phyloP scores from a whole-genome alignment of 2,888 invertebrate genomes.

The Drosophila yooni region DNA sequence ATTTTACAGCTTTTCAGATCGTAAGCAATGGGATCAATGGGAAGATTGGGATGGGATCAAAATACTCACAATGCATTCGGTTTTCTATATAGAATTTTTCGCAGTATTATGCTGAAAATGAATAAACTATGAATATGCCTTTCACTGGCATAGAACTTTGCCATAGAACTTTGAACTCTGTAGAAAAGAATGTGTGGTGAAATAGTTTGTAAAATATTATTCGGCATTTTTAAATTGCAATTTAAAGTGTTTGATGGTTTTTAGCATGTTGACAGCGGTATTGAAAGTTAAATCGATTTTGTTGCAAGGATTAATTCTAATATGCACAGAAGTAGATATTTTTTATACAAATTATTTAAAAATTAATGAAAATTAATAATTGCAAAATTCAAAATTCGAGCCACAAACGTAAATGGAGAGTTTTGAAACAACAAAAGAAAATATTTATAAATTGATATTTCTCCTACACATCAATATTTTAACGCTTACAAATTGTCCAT shows the following conservation, averaged over 20 bases:
- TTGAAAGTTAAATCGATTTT: not conserved
- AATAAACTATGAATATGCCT: slow-evolving; percentile 77
- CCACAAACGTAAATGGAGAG: not conserved
- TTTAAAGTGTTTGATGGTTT: not conserved
- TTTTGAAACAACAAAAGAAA: not conserved
- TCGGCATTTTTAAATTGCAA: not conserved
- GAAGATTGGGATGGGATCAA: not conserved
- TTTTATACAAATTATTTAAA: not conserved
- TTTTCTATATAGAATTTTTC: slow-evolving; percentile 79
- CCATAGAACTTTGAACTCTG: slow-evolving; percentile 47
- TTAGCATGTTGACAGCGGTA: not conserved
- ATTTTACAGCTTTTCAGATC: slow-evolving; percentile 21
- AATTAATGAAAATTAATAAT: not conserved
- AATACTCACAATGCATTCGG: slow-evolving; percentile 81
- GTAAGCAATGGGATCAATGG: slow-evolving; percentile 17
- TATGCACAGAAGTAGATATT: not conserved
- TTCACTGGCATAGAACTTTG: slow-evolving; percentile 52
- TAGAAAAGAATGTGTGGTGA: slow-evolving; percentile 56
- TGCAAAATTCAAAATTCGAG: not conserved
- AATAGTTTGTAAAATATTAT: slow-evolving; percentile 1
- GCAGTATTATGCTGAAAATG: slow-evolving; percentile 76
- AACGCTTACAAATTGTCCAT: not conserved
- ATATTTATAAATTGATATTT: not conserved
- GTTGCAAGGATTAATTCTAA: not conserved
- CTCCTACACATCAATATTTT: not conserved